Evolutionary conservation across 92 coral and sea anemone genomes (phyloP).

Genomic region (Plumapathes pennacea): DNA sequence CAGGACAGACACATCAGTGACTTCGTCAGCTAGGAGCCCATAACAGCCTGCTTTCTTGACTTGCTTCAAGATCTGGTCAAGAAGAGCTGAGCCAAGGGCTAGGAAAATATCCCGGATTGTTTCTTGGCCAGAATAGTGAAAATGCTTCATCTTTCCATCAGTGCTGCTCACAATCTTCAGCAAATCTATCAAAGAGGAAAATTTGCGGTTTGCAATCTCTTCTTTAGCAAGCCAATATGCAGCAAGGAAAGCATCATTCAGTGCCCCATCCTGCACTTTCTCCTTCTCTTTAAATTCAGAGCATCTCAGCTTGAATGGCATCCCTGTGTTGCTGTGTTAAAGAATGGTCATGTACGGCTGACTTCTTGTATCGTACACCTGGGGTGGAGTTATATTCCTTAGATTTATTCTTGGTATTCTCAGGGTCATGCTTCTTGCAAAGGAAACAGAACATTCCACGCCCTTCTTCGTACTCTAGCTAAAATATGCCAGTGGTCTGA

Average conservation of each 20-base stretch:
- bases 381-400: constrained; percentile 34
- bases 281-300: constrained; percentile 24
- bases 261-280: constrained; percentile 29
- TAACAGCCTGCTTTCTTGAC: constrained; percentile 43
- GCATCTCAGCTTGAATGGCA: constrained; percentile 22
- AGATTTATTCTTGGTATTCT: constrained; percentile 28
- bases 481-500: constrained; percentile 32
- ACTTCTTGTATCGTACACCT: constrained; percentile 32
- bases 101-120: constrained; percentile 24
- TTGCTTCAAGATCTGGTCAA: constrained; percentile 19
- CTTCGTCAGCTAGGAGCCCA: constrained; percentile 33
- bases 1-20: constrained; percentile 46
- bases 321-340: constrained; percentile 28
- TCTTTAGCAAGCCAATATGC: constrained; percentile 46
- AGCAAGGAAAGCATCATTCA: constrained; percentile 33
- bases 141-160: constrained; percentile 21
- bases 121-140: constrained; percentile 20
- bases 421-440: constrained; percentile 31
- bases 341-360: constrained; percentile 21
- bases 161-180: constrained; percentile 22
- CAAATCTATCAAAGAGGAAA: constrained; percentile 35
- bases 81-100: constrained; percentile 36
- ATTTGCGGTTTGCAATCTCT: constrained; percentile 38
- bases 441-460: constrained; percentile 28
- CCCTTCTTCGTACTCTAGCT: constrained; percentile 42